phyloP scores from a whole-genome alignment of 92 coral and sea anemone genomes.

The Palythoa caribaeorum region DNA sequence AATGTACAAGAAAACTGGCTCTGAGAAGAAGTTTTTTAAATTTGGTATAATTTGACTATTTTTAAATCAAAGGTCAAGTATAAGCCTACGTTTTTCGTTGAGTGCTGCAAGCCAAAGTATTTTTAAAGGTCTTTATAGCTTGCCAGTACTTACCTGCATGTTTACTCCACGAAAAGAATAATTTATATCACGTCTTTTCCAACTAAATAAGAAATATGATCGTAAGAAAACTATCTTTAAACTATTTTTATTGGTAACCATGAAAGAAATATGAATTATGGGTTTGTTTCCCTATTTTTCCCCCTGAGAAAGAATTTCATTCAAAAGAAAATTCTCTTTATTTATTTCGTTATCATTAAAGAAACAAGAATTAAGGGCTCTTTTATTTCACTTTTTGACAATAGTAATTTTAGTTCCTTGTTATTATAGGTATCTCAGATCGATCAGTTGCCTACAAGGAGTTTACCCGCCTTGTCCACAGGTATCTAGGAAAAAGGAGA shows the following conservation, averaged over 20 bases:
- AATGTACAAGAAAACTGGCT: constrained; percentile 16
- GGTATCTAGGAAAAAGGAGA: not conserved
- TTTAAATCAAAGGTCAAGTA: not conserved
- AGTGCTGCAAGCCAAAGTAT: too few relatives aligned
- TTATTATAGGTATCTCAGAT: not conserved
- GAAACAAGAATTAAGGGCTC: not conserved
- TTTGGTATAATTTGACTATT: not conserved
- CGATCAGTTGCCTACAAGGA: not conserved
- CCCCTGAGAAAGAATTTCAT: not conserved
- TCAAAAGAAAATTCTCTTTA: too few relatives aligned
- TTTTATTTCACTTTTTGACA: not conserved
- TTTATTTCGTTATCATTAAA: not conserved
- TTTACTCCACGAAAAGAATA: not conserved
- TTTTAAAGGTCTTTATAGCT: not conserved
- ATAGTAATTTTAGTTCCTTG: not conserved
- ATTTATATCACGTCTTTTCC: not conserved
- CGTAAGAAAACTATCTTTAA: too few relatives aligned
- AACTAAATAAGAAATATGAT: too few relatives aligned
- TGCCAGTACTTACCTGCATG: not conserved
- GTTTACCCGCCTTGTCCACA: not conserved
- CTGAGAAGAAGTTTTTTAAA: constrained; percentile 10
- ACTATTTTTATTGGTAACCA: too few relatives aligned
- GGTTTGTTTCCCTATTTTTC: not conserved
- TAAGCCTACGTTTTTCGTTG: not conserved
- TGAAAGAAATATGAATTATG: too few relatives aligned